phyloP scores from a whole-genome alignment of 2,888 invertebrate genomes.

The Clepsis dumicolana region DNA sequence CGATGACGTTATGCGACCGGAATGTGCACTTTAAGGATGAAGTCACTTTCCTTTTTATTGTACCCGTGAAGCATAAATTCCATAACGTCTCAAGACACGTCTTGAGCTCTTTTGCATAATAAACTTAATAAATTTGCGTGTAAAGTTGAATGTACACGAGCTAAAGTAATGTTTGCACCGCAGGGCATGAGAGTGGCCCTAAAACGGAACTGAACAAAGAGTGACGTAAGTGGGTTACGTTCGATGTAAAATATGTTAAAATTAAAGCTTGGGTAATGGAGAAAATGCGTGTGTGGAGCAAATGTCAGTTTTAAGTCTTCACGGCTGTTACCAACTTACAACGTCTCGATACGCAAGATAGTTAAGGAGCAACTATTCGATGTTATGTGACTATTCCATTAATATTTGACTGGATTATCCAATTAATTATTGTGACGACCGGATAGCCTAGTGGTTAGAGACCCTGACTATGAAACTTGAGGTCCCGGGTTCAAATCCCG shows the following conservation, averaged over 20 bases:
- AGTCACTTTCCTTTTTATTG: conserved; percentile 42
- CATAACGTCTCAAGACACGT: not conserved
- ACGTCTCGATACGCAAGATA: too few species aligned
- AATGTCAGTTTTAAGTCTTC: not conserved
- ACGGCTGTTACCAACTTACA: too few species aligned
- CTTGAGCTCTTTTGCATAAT: not conserved
- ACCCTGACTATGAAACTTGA: too few species aligned
- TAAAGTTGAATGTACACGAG: conserved; percentile 9
- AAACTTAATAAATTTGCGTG: not conserved
- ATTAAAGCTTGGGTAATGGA: not conserved
- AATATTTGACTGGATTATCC: too few species aligned
- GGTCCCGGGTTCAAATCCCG: too few species aligned
- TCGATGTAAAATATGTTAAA: conserved; percentile 1
- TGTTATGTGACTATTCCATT: too few species aligned
- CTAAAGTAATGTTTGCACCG: not conserved
- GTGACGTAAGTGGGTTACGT: conserved; percentile 4
- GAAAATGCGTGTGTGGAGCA: not conserved
- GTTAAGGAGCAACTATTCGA: too few species aligned
- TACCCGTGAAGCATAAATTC: conserved; percentile 3
- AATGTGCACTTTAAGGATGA: conserved; percentile 42
- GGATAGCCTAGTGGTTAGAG: too few species aligned
- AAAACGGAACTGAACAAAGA: conserved; percentile 4
- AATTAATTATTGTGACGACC: too few species aligned
- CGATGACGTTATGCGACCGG: conserved; percentile 38
- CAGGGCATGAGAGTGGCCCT: conserved; percentile 2